These are phyloP conservation scores for Phenganax stokvisi DNA, from an alignment of 92 coral and sea anemone genomes.

Conservation along the genomic window DNA sequence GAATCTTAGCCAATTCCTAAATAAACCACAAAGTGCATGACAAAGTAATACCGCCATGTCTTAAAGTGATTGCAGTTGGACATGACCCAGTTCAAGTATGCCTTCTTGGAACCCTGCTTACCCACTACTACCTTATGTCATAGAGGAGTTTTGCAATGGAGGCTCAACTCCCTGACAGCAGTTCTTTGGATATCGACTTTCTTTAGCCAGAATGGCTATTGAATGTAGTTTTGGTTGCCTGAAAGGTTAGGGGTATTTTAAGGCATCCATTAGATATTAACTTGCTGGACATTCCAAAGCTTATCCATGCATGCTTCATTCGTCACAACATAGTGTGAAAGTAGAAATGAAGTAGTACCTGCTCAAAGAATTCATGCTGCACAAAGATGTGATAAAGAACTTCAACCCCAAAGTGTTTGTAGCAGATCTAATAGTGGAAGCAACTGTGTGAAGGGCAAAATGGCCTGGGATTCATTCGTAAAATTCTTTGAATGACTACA, in stretches of 20 bases:
- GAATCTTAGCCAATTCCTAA: background rate
- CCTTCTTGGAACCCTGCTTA: conserved; percentile 6
- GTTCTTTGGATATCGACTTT: conserved; percentile 20
- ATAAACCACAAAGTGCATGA: background rate
- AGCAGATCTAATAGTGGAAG: no score
- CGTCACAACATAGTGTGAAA: conserved; percentile 37
- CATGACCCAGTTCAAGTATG: conserved; percentile 7
- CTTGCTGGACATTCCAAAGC: background rate
- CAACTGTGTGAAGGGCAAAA: no score
- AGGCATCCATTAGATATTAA: background rate
- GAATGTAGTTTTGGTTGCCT: conserved; percentile 18
- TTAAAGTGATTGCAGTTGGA: background rate
- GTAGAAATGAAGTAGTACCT: conserved; percentile 29
- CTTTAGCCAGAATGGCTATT: conserved; percentile 8
- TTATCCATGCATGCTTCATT: conserved; percentile 32
- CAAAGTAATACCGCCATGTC: background rate
- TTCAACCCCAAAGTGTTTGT: conserved; percentile 24
- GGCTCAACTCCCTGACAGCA: conserved; percentile 10
- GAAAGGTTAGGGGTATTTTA: conserved; percentile 5
- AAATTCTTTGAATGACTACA: no score
- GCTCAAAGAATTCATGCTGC: conserved; percentile 17
- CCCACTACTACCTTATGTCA: background rate
- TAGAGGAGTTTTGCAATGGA: conserved; percentile 1
- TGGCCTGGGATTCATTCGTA: no score
- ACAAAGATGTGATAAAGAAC: conserved; percentile 33